Base-by-base conservation (phyloP, 2,888 invertebrate species). In the Acrobasis suavella region DNA sequence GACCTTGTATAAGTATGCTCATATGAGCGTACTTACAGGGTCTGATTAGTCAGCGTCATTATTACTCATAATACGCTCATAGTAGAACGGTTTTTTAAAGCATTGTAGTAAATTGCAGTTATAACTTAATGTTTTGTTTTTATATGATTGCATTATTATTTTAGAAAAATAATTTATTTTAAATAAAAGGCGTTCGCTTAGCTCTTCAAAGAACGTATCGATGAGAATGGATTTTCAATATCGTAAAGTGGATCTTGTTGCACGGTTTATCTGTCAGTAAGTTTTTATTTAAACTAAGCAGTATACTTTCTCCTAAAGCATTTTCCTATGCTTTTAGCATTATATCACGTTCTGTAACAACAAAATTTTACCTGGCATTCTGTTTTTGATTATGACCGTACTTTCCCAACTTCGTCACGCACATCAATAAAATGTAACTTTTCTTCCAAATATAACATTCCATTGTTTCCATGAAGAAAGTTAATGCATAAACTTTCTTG, bases 331-430 rank as follows among this genome's bases (percentile, higher is more conserved):
- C 55, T 32, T 38, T n/a, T 65, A 63, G 63, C 42, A 51, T 62
- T 65, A 65, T 63, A 69, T 67, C 63, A 64, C 56, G 50, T 68
- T 65, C 65, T 62, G 68, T 60, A 66, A 63, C 69, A 59, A 59
- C 50, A 50, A 37, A 12, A 59, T 50, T 38, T 15, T 50, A 59
- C n/a, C n/a, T 58, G 9, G 16, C 38, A 37, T 50, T 50, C 32
- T 50, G 32, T 16, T 16, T 59, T 32, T 9, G 17, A 37, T 49
- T 59, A 50, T 50, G 50, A n/a, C 15, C 9, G 8, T 38, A 59
- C 59, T 59, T 59, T 59, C 50, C 37, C 37, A 50, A 59, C 38
- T 50, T 50, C 10, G 32, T 50, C 50, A 59, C 50, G 50, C 50
- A 59, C 50, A 15, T 59, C 50, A 32, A 52, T 52, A 32, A 32